A percentile compares a stretch with the other conserved stretches of the same genome.
phyloP scores from a whole-genome alignment of 2,888 invertebrate genomes.

The Metellina segmentata region DNA sequence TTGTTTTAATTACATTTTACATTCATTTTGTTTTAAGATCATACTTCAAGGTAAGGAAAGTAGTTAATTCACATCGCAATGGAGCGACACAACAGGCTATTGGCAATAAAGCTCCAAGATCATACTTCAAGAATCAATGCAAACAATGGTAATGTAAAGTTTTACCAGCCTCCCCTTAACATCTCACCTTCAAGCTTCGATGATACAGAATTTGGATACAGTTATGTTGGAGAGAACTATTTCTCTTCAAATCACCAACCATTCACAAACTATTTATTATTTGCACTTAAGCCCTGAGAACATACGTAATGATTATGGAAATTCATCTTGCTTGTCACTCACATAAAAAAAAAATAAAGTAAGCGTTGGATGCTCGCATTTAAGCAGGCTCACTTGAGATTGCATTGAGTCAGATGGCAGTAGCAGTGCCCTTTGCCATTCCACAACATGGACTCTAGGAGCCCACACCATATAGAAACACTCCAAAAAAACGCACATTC shows the following conservation, averaged over 20 bases:
- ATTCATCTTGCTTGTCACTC: conserved; percentile 62
- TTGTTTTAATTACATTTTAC: too few relatives aligned
- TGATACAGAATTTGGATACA: conserved; percentile 47
- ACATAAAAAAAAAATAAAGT: conserved; percentile 10
- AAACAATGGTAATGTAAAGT: too few relatives aligned
- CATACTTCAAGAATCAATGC: too few relatives aligned
- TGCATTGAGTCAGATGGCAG: conserved; percentile 59
- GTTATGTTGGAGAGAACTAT: conserved; percentile 30
- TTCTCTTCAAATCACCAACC: conserved; percentile 45
- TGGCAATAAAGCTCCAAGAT: too few relatives aligned
- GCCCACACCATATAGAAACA: conserved; percentile 73
- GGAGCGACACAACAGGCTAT: too few relatives aligned
- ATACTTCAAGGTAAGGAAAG: too few relatives aligned
- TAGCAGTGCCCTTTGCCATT: conserved; percentile 53
- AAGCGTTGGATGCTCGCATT: conserved; percentile 4
- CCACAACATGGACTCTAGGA: conserved; percentile 73
- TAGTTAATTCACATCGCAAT: too few relatives aligned
- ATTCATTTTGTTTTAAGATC: too few relatives aligned
- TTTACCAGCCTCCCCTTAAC: too few relatives aligned
- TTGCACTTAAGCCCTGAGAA: conserved; percentile 47
- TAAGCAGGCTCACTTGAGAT: conserved; percentile 66
- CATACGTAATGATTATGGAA: conserved; percentile 23
- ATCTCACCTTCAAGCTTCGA: too few relatives aligned
- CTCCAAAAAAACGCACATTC: conserved; percentile 50
- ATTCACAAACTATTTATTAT: conserved; percentile 29